These are phyloP conservation scores for Leucozona laternaria DNA, from an alignment of 2,888 invertebrate species.

Conservation along the genomic window DNA sequence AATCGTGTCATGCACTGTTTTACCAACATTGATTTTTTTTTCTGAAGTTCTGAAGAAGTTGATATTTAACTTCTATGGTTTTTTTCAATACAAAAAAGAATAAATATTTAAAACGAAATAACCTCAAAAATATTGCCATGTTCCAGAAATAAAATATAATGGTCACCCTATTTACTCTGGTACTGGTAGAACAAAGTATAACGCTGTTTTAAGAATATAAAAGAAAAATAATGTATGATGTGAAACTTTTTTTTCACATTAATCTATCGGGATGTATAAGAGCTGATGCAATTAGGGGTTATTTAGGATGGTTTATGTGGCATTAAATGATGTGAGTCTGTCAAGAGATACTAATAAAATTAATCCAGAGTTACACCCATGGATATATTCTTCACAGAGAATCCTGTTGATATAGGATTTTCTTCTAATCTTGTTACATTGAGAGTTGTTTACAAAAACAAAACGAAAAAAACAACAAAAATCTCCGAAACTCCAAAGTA, in stretches of 20 bases:
- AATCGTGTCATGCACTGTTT: too few species aligned
- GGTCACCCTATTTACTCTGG: neutral
- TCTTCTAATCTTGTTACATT: neutral
- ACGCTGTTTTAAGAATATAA: conserved; percentile 1
- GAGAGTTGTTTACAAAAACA: neutral
- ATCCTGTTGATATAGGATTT: conserved; percentile 22
- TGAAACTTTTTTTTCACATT: conserved; percentile 17
- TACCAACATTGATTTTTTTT: too few species aligned
- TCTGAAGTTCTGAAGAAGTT: too few species aligned
- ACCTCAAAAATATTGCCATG: too few species aligned
- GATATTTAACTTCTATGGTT: too few species aligned
- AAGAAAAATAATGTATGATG: conserved; percentile 5
- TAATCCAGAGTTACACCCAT: conserved; percentile 1
- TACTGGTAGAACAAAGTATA: neutral
- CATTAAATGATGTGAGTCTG: conserved; percentile 38
- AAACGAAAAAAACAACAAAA: too few species aligned
- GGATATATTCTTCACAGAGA: neutral
- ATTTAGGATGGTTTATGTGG: conserved; percentile 36
- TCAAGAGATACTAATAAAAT: conserved; percentile 34
- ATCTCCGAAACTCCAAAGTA: neutral
- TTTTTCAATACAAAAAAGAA: too few species aligned
- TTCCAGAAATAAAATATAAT: too few species aligned
- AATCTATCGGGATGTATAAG: conserved; percentile 30
- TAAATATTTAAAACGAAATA: too few species aligned
- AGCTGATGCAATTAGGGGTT: conserved; percentile 35